phyloP scores from a whole-genome alignment of 64 coral and sea anemone species.

The Montipora cactus region DNA sequence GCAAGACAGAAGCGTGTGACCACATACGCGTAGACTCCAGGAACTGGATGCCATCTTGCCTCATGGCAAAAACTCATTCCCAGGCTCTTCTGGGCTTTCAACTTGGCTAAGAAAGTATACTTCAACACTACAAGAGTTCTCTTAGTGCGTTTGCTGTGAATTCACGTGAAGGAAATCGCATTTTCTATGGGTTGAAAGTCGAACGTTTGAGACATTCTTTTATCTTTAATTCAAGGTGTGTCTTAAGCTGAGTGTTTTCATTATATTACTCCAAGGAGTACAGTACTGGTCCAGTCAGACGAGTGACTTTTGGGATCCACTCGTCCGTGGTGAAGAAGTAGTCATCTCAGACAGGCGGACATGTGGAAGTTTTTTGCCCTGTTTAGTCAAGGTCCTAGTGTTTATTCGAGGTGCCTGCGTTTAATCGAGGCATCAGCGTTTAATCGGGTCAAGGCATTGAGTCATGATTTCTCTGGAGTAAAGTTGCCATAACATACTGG shows the following conservation, averaged over 20 bases:
- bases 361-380: conserved; percentile 34
- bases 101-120: conserved; percentile 20
- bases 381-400: conserved; percentile 23
- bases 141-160: conserved; percentile 21
- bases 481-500: conserved; percentile 23
- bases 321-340: conserved; percentile 23
- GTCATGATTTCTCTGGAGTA: conserved; percentile 26
- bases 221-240: conserved; percentile 23
- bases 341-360: conserved; percentile 6
- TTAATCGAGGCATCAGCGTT: conserved; percentile 23
- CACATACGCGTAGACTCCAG: conserved; percentile 4
- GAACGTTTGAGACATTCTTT: conserved; percentile 27
- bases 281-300: conserved; percentile 15
- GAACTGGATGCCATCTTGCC: conserved; percentile 12
- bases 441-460: conserved; percentile 18
- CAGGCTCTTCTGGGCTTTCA: conserved; percentile 22
- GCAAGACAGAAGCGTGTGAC: conserved; percentile 9
- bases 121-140: conserved; percentile 15
- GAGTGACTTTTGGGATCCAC: conserved; percentile 26
- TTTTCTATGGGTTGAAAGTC: conserved; percentile 17
- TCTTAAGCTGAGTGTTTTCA: conserved; percentile 20
- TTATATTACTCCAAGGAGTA: conserved; percentile 36
- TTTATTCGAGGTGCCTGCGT: conserved; percentile 1
- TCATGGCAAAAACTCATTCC: conserved; percentile 12
- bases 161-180: conserved; percentile 5